Conservation (phyloP, 2,797 vertebrate species). For the Potorous gilbertii region DNA sequence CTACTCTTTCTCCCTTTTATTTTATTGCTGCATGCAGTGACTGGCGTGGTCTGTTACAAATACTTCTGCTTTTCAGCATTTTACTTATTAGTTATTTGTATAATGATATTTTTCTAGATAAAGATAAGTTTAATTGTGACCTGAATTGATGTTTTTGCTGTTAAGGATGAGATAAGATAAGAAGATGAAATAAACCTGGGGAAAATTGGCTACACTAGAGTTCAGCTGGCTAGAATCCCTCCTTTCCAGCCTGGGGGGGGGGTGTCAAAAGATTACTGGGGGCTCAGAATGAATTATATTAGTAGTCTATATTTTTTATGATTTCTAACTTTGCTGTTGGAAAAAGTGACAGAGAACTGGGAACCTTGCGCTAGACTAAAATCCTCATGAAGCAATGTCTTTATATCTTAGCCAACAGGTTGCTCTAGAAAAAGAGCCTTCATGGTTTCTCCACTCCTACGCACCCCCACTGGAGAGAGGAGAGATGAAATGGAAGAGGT, state of each 20-base stretch:
- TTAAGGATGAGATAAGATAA: not conserved
- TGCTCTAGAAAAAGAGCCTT: not conserved
- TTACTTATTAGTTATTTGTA: not conserved
- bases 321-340: not conserved
- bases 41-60: not conserved
- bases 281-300: not conserved
- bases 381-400: not conserved
- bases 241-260: not conserved
- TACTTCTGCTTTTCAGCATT: not conserved
- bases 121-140: not conserved
- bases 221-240: not conserved
- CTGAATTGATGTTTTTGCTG: not conserved
- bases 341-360: not conserved
- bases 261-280: not conserved
- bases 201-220: not conserved
- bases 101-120: not conserved
- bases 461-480: not conserved
- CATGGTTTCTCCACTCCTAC: not conserved
- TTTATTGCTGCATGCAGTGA: not conserved
- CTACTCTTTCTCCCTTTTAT: not conserved
- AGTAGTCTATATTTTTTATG: not conserved
- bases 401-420: not conserved
- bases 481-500: not conserved
- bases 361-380: not conserved
- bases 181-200: not conserved